Evolutionary conservation across 2,113 vertebrate genomes (phyloP).

Genomic region (Petrocephalus zakoni): DNA sequence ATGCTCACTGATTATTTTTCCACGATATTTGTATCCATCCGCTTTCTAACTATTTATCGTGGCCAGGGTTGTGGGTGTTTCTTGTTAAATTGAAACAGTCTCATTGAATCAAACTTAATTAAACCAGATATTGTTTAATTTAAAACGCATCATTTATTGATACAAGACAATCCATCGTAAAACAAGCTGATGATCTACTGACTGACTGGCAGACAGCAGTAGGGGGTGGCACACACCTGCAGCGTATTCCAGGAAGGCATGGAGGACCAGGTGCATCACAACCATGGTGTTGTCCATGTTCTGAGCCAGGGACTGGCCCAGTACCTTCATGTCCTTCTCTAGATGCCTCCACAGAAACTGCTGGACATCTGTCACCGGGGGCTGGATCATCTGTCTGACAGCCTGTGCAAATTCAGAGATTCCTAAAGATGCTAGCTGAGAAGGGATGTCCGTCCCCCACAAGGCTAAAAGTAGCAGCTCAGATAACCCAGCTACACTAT

Average conservation of each 20-base stretch:
- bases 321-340: conserved; percentile 47
- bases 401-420: conserved; percentile 33
- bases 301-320: conserved; percentile 48
- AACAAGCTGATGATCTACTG: background rate
- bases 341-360: conserved; percentile 59
- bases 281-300: conserved; percentile 54
- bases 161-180: background rate
- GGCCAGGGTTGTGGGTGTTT: background rate
- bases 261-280: conserved; percentile 52
- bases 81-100: background rate
- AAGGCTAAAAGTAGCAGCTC: too few species aligned
- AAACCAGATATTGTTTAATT: background rate
- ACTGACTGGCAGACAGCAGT: background rate
- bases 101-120: background rate
- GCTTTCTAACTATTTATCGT: background rate
- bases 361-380: conserved; percentile 12
- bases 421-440: background rate
- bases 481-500: too few species aligned
- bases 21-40: too few species aligned
- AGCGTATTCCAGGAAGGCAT: conserved; percentile 6
- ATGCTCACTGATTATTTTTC: too few species aligned
- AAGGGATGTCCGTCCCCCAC: background rate
- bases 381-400: conserved; percentile 48
- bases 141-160: background rate
- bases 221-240: conserved; percentile 34